Evolutionary conservation across 2,888 invertebrate genomes (phyloP), one percentile per base, ranked within the genome.

Genomic region (Geotrupes spiniger): DNA sequence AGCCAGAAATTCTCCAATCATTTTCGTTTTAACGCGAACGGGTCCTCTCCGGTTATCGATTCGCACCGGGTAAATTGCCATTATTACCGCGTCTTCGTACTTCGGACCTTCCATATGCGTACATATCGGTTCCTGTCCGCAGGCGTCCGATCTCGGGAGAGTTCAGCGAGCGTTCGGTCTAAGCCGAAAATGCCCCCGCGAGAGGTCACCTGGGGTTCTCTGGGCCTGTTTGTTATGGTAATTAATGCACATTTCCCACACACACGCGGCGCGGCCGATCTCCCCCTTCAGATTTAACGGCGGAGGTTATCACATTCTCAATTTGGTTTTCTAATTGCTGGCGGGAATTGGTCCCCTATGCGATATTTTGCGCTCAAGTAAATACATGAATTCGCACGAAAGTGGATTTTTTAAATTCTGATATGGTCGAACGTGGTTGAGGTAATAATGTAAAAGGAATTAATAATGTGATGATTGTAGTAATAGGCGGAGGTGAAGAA

Each of bases 171-270:
- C 21, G 21, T 21, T 54, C 53, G 55, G 51, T 52, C 55, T 48
- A 49, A 46, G 51, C 50, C 36, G 56, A 58, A 51, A 53, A 54
- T 51, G 53, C 51, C 52, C 56, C 52, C 56, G 46, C 44, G 57
- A 51, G 57, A 54, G 57, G 52, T 53, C 21, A 6, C 21, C 54
- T 56, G 56, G 44, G 57, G 59, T 57, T 55, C 48, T 52, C 52
- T 52, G 53, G 54, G 51, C 54, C 49, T 53, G 59, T 60, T 61
- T 63, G 63, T 63, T 62, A 63, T 63, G 62, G 61, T 63, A 63
- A 63, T 62, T 63, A 63, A 63, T 63, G 63, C 62, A 63, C 58
- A 60, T 60, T 62, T 55, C 53, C 49, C 57, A 54, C 56, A 55
- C 56, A 54, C 53, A 38, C 51, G 38, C 52, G n/a, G 49, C 47